Conservation (phyloP, 2,888 invertebrate species). For the Acleris holmiana region DNA sequence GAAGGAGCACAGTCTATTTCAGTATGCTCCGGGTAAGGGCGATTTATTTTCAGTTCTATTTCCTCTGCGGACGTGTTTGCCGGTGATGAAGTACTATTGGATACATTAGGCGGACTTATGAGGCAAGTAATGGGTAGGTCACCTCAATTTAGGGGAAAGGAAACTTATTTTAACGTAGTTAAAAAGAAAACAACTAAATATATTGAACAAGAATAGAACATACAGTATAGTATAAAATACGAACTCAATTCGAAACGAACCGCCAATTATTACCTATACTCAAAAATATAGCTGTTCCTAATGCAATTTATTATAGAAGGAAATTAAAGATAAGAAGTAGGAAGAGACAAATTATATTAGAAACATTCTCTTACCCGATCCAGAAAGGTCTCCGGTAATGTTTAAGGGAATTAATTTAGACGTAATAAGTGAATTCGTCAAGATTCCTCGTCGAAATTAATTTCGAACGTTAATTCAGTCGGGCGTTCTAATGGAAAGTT, state of each 20-base stretch:
- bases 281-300: background rate
- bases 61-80: constrained; percentile 65
- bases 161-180: constrained; percentile 14
- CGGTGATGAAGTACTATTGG: constrained; percentile 53
- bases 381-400: constrained; percentile 55
- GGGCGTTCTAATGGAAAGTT: constrained; percentile 47
- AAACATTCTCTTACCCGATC: constrained; percentile 53
- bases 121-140: constrained; percentile 36
- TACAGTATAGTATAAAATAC: no score
- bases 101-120: constrained; percentile 50
- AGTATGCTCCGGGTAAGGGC: constrained; percentile 75
- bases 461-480: constrained; percentile 52
- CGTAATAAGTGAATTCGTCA: constrained; percentile 62
- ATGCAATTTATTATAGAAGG: constrained; percentile 41
- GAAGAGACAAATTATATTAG: constrained; percentile 67
- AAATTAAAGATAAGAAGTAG: constrained; percentile 58
- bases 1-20: constrained; percentile 79
- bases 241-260: background rate
- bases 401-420: constrained; percentile 59
- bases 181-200: constrained; percentile 2
- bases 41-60: constrained; percentile 81
- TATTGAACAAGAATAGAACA: no score
- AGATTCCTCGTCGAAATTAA: constrained; percentile 58
- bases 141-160: constrained; percentile 23
- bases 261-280: background rate